phyloP scores from a whole-genome alignment of 2,797 vertebrate species.

The Ctenopoma kingsleyae region DNA sequence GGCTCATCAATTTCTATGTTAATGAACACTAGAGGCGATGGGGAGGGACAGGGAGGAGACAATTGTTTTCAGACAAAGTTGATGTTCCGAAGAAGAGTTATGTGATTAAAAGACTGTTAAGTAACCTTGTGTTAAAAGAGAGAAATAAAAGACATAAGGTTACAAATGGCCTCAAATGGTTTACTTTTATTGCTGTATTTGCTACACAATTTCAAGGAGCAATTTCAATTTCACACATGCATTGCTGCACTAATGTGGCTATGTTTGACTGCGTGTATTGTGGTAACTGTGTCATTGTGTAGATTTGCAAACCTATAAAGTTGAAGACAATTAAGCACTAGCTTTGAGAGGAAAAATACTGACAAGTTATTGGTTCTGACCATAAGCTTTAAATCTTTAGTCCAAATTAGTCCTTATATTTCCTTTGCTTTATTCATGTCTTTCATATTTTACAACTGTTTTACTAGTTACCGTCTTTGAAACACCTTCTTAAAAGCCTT shows the following conservation, averaged over 20 bases:
- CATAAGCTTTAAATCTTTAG: neutral
- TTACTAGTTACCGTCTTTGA: too few relatives aligned
- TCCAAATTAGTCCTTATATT: neutral
- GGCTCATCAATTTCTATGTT: conserved; percentile 83
- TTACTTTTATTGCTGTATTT: conserved; percentile 1
- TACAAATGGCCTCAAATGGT: conserved; percentile 17
- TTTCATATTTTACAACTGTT: too few relatives aligned
- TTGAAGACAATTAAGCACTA: conserved; percentile 2
- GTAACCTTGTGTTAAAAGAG: conserved; percentile 64
- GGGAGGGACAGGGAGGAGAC: conserved; percentile 58
- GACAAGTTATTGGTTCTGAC: neutral
- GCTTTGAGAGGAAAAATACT: conserved; percentile 5
- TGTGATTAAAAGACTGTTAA: conserved; percentile 57
- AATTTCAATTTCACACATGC: too few relatives aligned
- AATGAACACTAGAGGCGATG: conserved; percentile 77
- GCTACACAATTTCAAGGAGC: neutral
- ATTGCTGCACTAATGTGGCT: neutral
- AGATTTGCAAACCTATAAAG: neutral
- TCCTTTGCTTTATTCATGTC: neutral
- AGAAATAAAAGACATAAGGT: conserved; percentile 19
- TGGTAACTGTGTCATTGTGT: neutral
- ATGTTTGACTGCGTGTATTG: neutral
- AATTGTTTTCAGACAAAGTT: conserved; percentile 71
- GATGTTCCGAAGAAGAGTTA: conserved; percentile 59
- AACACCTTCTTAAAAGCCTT: too few relatives aligned